Conservation (phyloP, 1,140 invertebrate species). For the Phthorimaea operculella region DNA sequence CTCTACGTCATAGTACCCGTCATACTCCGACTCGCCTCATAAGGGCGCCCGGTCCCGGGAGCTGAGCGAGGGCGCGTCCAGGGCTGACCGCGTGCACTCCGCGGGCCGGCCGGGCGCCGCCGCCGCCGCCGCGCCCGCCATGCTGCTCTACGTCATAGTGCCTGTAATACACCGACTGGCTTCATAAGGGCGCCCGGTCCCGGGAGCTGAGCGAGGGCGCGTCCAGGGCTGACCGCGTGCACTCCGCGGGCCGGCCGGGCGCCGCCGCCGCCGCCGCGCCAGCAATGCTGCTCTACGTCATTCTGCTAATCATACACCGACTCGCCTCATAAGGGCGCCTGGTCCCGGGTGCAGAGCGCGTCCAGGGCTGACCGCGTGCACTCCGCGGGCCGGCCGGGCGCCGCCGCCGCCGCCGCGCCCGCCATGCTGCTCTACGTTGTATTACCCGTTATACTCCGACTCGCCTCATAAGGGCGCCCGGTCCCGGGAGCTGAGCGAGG, state of each 20-base stretch:
- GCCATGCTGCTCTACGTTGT: no score
- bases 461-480: no score
- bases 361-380: no score
- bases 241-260: slow-evolving; percentile 42
- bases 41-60: slow-evolving; percentile 44
- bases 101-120: slow-evolving; percentile 29
- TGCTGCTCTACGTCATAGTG: not conserved
- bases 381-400: no score
- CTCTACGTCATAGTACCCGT: no score
- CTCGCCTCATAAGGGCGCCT: not conserved
- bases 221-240: slow-evolving; percentile 60
- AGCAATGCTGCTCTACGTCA: not conserved
- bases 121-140: not conserved
- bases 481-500: slow-evolving; percentile 54
- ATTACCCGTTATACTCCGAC: no score
- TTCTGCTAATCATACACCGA: not conserved
- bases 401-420: no score
- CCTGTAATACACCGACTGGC: slow-evolving; percentile 10
- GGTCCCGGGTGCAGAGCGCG: no score
- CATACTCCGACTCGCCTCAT: no score
- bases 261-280: not conserved
- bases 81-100: slow-evolving; percentile 61
- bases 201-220: slow-evolving; percentile 52
- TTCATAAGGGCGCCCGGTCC: slow-evolving; percentile 28
- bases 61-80: slow-evolving; percentile 50